Conservation (phyloP, 2,888 invertebrate genomes). For the Meganola albula region DNA sequence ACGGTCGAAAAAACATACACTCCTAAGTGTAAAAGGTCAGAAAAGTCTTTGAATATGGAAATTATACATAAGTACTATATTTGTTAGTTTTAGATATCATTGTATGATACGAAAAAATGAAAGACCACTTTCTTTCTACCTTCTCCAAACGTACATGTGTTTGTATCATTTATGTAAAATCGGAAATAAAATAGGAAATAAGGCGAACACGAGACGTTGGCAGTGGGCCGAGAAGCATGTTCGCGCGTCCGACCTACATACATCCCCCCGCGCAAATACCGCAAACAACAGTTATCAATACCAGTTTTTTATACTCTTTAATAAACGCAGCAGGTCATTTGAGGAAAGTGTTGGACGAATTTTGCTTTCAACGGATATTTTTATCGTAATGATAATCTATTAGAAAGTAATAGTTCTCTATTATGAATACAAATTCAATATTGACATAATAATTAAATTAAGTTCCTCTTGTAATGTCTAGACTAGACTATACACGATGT, state of each 20-base stretch:
- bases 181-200: no score
- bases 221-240: slow-evolving; percentile 19
- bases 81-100: slow-evolving; percentile 1
- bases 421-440: slow-evolving; percentile 30
- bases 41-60: no score
- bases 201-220: no score
- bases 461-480: slow-evolving; percentile 4
- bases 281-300: slow-evolving; percentile 62
- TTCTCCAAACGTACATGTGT: no score
- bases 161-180: no score
- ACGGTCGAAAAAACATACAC: no score
- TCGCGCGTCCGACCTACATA: slow-evolving; percentile 54
- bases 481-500: slow-evolving; percentile 22
- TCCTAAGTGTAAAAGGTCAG: no score
- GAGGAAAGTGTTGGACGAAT: slow-evolving; percentile 72
- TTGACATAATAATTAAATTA: slow-evolving; percentile 15
- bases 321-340: slow-evolving; percentile 53
- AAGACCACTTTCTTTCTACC: no score
- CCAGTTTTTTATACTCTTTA: slow-evolving; percentile 62
- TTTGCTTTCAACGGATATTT: slow-evolving; percentile 68
- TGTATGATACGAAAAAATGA: no score
- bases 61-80: slow-evolving; percentile 2
- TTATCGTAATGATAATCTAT: slow-evolving; percentile 48
- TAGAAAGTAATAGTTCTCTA: slow-evolving; percentile 66
- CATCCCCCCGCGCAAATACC: slow-evolving; percentile 39